Evolutionary conservation across 2,888 invertebrate genomes (phyloP), one percentile per base, ranked within the genome.

Genomic region (Eupeodes latifasciatus): DNA sequence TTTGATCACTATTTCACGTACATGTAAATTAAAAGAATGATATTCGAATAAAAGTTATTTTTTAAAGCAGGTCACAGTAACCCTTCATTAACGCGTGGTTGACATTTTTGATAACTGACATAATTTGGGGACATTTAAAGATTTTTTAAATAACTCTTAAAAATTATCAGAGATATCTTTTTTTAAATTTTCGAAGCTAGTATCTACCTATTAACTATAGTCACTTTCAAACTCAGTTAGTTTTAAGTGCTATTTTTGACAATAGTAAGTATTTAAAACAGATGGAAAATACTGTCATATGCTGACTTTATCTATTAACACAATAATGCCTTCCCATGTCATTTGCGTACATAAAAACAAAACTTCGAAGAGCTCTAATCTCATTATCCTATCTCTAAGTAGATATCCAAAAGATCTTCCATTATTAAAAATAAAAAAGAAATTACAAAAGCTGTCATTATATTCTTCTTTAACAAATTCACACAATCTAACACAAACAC

Each of bases 311-410:
- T 85, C 74, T 67, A 4, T 59, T 47, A 47, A 85, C 78, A 88
- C 85, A 59, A 59, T 53, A 78, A 66, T 47, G 40, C 75, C 55
- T 81, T 84, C 69, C 72, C 40, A 40, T 7, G 40, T 40, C 40
- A 40, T 40, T 27, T 27, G 1, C 27, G 27, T 27, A 27, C 27
- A 27, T 27, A 27, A 27, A 27, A 27, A 40, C 40, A 5, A 1
- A 62, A 51, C 51, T 61, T 51, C 14, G 16, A 74, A 59, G 44
- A 40, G 61, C 71, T 61, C 69, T 66, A 81, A 85, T 88, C 80
- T 62, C 69, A 85, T 85, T 81, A 78, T 72, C 61, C 49, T 74
- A 81, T 85, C 88, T 84, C 64, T 67, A 34, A 47, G 11, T 47
- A 62, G 55, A 44, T 71, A 55, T 49, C 27, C 16, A 12, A 44